These are phyloP conservation scores for Pygocentrus nattereri DNA, from an alignment of 2,797 vertebrate species.

Conservation along the genomic window DNA sequence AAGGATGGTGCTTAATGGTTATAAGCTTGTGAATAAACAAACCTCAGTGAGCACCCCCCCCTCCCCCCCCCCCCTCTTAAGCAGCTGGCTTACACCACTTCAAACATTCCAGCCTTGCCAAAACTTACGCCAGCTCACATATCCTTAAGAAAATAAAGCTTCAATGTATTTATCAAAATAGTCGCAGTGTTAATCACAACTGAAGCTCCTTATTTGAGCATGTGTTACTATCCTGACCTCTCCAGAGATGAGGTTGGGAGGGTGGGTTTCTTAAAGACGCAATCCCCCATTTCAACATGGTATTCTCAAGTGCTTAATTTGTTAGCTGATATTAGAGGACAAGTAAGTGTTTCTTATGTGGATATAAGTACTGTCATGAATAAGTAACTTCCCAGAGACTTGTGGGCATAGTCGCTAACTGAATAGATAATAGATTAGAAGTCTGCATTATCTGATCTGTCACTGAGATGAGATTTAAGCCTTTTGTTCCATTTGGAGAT, in stretches of 20 bases:
- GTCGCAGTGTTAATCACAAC: slow-evolving; percentile 64
- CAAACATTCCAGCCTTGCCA: slow-evolving; percentile 63
- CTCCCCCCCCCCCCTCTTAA: slow-evolving; percentile 43
- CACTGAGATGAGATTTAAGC: slow-evolving; percentile 21
- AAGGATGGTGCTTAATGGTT: slow-evolving; percentile 55
- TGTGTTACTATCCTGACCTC: slow-evolving; percentile 57
- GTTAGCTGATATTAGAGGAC: slow-evolving; percentile 47
- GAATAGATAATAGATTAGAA: slow-evolving; percentile 47
- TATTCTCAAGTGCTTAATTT: slow-evolving; percentile 34
- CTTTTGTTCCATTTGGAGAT: slow-evolving; percentile 43
- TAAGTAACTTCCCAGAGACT: background rate
- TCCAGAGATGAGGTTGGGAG: slow-evolving; percentile 55
- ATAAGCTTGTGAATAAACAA: slow-evolving; percentile 65
- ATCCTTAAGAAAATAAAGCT: slow-evolving; percentile 69
- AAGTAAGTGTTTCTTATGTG: slow-evolving; percentile 44
- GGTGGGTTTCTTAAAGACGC: slow-evolving; percentile 50
- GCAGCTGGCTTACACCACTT: slow-evolving; percentile 60
- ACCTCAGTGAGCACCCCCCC: slow-evolving; percentile 44
- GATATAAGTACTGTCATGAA: slow-evolving; percentile 37
- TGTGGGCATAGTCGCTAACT: slow-evolving; percentile 24
- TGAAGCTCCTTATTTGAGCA: slow-evolving; percentile 63
- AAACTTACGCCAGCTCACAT: slow-evolving; percentile 65
- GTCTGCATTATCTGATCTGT: slow-evolving; percentile 32
- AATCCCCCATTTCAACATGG: slow-evolving; percentile 52
- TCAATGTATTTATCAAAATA: slow-evolving; percentile 70